Conservation (phyloP, 92 coral and sea anemone genomes). For the Desmophyllum pertusum region DNA sequence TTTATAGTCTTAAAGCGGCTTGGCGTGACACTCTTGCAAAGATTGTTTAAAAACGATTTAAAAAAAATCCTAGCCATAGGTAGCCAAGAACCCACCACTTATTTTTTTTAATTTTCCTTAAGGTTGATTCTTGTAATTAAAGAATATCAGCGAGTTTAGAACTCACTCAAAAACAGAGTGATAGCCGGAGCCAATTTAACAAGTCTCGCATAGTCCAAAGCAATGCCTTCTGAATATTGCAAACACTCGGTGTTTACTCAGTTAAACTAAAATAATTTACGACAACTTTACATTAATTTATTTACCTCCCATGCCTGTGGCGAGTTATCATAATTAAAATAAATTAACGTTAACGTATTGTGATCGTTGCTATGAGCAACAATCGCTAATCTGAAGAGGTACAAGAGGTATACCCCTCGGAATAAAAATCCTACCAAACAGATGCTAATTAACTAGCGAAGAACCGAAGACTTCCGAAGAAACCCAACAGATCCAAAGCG, state of each 20-base stretch:
- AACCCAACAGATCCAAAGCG: not conserved
- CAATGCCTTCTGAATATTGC: not conserved
- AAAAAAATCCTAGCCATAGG: no score
- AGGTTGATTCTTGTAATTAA: not conserved
- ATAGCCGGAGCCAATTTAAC: not conserved
- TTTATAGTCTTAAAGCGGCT: not conserved
- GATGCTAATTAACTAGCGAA: not conserved
- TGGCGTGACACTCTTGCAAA: no score
- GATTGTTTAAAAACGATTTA: no score
- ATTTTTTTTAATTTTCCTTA: no score
- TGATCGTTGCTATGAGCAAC: not conserved
- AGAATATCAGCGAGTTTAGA: not conserved
- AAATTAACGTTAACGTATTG: not conserved
- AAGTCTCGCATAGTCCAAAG: not conserved
- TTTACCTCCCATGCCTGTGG: not conserved
- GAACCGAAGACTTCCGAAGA: not conserved
- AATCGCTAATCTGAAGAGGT: not conserved
- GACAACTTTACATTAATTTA: not conserved
- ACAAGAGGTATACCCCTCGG: not conserved
- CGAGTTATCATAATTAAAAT: not conserved
- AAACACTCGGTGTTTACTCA: not conserved
- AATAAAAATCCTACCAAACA: not conserved
- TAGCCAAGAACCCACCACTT: no score
- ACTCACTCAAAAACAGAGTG: not conserved
- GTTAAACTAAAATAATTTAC: constrained; percentile 1